Base-by-base conservation (phyloP, 2,113 vertebrate genomes). In the Tricholaema leucomelas region DNA sequence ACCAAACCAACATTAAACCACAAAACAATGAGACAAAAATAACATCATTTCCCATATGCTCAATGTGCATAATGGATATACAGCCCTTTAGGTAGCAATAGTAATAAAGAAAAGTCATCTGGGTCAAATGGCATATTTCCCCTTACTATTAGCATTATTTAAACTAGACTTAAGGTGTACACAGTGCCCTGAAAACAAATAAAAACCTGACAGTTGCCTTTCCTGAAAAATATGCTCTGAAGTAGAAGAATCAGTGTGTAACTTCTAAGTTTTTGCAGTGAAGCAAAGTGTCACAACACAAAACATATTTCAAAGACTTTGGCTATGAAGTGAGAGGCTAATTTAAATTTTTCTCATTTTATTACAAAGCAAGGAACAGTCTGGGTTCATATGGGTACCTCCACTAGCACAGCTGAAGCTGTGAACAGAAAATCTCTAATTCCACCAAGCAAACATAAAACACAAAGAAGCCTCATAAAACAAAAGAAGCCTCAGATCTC, bases 121-220 rank as follows among this genome's bases (percentile, higher is more conserved):
- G 59, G 95, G 93, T 95, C 95, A 96, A 91, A 91, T 81, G 77
- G 93, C 80, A 73, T 55, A 65, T 85, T 90, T 84, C 73, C 90
- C 54, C 84, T 90, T 90, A 79, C 88, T 95, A 90, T 90, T 91
- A 86, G 35, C 36, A 88, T 93, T 91, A 95, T 81, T 95, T 93
- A 95, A 95, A 79, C 83, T 64, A 72, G 61, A 87, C 50, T 69
- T 86, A 38, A 88, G 70, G 86, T 81, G 54, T 46, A 55, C 58
- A 70, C 20, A 36, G 54, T 36, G 44, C 25, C 81, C 55, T 69
- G 78, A 78, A 83, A 94, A 31, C 38, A 90, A 85, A 85, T 74
- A 58, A 77, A 77, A 63, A 65, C 1, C 36, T 63, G 66, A 58
- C 55, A 73, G 19, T 67, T 66, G 20, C 40, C 25, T 90, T 78